These are phyloP conservation scores for Macrochelys suwanniensis DNA, from an alignment of 2,797 vertebrate genomes.

Conservation along the genomic window DNA sequence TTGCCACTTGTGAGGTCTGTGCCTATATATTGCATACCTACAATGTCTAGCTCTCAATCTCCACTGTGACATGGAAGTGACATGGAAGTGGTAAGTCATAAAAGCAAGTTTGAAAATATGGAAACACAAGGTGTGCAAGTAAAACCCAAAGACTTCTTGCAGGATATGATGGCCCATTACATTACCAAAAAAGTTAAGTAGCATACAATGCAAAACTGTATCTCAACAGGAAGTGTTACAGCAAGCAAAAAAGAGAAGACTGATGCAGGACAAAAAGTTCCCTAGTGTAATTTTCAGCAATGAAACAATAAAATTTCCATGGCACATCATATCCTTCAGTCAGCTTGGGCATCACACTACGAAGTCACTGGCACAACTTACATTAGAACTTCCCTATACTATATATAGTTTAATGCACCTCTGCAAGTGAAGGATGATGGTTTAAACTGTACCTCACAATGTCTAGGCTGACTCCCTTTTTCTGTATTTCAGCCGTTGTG, in stretches of 20 bases:
- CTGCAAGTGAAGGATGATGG: background rate
- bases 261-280: background rate
- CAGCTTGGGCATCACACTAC: background rate
- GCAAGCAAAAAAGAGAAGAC: background rate
- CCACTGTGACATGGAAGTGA: background rate
- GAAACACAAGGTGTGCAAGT: background rate
- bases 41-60: background rate
- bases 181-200: background rate
- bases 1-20: background rate
- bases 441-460: background rate
- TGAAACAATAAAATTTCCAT: background rate
- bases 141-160: background rate
- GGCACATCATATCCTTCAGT: background rate
- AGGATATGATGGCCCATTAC: background rate
- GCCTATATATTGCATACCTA: background rate
- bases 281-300: background rate
- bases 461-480: background rate
- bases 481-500: background rate
- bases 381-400: background rate
- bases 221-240: background rate
- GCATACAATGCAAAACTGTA: background rate
- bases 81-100: background rate
- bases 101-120: constrained; percentile 1
- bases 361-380: background rate
- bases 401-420: background rate